phyloP scores from a whole-genome alignment of 2,797 vertebrate species.

The Ctenopoma kingsleyae region DNA sequence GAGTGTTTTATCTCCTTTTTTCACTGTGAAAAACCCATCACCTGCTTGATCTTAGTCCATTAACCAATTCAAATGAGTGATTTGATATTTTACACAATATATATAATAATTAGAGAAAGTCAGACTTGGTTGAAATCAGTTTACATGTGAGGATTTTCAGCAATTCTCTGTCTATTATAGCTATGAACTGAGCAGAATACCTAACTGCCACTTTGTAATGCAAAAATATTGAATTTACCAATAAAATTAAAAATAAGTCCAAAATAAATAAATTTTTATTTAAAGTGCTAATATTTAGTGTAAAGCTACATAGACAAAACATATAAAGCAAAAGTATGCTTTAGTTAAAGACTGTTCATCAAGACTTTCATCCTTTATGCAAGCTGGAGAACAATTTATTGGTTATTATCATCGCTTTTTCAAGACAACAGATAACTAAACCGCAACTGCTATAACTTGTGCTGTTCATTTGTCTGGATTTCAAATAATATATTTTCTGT shows the following conservation, averaged over 20 bases:
- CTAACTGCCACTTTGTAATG: too few species aligned
- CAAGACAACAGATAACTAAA: conserved; percentile 6
- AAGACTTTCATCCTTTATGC: background rate
- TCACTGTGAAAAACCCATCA: background rate
- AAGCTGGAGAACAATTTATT: background rate
- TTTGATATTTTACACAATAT: background rate
- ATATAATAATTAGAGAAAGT: background rate
- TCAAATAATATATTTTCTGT: conserved; percentile 4
- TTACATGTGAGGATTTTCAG: background rate
- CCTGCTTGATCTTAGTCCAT: background rate
- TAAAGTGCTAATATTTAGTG: too few species aligned
- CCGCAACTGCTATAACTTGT: background rate
- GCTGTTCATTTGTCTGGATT: conserved; percentile 9
- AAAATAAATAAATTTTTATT: too few species aligned
- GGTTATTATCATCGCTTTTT: conserved; percentile 12
- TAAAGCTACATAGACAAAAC: too few species aligned
- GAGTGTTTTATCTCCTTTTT: background rate
- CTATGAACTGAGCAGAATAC: too few species aligned
- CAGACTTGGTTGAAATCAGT: background rate
- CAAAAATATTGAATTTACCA: too few species aligned
- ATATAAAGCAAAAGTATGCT: too few species aligned
- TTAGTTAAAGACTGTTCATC: too few species aligned
- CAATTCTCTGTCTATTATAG: background rate
- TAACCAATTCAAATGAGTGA: background rate
- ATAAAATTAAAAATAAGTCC: too few species aligned